Conservation (phyloP, 2,113 vertebrate species). For the Microtus oregoni region DNA sequence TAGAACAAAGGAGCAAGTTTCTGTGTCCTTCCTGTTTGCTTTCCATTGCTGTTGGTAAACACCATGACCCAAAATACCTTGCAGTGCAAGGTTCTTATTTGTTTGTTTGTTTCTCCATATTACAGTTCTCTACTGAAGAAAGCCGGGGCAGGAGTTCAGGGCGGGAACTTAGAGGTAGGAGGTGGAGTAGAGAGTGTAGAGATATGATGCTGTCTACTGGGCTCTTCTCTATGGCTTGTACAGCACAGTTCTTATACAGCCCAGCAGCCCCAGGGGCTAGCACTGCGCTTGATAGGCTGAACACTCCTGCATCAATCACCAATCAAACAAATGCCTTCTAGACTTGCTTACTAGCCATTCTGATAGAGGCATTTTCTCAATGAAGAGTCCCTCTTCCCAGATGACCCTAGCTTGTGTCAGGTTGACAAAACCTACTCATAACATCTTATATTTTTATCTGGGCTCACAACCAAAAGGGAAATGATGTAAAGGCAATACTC, state of each 20-base stretch:
- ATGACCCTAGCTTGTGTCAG: not conserved
- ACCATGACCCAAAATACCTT: not conserved
- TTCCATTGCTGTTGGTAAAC: not conserved
- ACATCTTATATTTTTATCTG: not conserved
- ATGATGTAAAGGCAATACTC: not conserved
- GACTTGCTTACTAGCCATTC: not conserved
- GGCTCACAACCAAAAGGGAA: not conserved
- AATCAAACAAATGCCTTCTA: too few relatives aligned
- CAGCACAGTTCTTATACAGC: not conserved
- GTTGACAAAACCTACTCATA: not conserved
- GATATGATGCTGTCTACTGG: not conserved
- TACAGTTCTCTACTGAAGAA: not conserved
- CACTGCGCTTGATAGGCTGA: not conserved
- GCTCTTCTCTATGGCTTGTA: not conserved
- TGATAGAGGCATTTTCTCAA: not conserved
- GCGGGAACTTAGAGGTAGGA: not conserved
- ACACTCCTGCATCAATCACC: too few relatives aligned
- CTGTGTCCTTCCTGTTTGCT: not conserved
- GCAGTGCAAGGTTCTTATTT: not conserved
- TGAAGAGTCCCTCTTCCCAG: not conserved
- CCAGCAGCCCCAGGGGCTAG: not conserved
- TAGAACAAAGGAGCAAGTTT: not conserved
- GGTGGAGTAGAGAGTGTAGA: not conserved
- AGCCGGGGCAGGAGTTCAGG: not conserved
- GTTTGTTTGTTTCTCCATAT: not conserved